Base-by-base conservation (phyloP, 2,888 invertebrate genomes). In the Drosophila maculinotata region DNA sequence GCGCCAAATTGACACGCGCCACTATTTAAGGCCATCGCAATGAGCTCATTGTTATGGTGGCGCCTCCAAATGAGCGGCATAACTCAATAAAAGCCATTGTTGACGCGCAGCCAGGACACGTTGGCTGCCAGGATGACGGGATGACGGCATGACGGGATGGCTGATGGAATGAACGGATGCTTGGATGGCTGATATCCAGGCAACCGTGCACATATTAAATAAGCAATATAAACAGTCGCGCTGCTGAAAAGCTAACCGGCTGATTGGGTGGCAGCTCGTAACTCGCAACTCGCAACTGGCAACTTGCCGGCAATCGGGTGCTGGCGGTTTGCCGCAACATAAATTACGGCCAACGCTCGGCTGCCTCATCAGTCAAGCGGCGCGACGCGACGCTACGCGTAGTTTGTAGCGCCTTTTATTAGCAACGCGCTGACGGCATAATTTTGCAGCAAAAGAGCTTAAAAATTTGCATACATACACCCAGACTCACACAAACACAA, bases 31-130 rank as follows among this genome's bases (percentile, higher is more conserved):
- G 68, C 52, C 41, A 53, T 59, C 64, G 72, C 86, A 82, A 82
- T 87, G 81, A 87, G 86, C 71, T 69, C 80, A 82, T 82, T 82
- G 81, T 82, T 85, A 69, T 79, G 86, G 71, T 58, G 64, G 80
- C 62, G 63, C 67, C 86, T 66, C 64, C 69, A 82, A 87, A 85
- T 85, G 86, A 87, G 81, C 80, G 83, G 80, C 83, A 82, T 82
- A 87, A 88, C 88, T 87, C 88, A 82, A 82, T 82, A 79, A 86
- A 87, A 69, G 63, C 66, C 69, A 79, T 87, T 81, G 79, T 80
- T 74, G 81, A 48, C 57, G 66, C 57, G 66, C 63, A 41, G 66
- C 52, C 59, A 48, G 20, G 51, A 51, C 30, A 47, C 52, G 20
- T 20, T 14, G 14, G 39, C 25, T 30, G 49, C 28, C 36, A 35